Evolutionary conservation across 2,888 invertebrate genomes (phyloP), one percentile per base, ranked within the genome.

Genomic region (Hypsopygia costalis): DNA sequence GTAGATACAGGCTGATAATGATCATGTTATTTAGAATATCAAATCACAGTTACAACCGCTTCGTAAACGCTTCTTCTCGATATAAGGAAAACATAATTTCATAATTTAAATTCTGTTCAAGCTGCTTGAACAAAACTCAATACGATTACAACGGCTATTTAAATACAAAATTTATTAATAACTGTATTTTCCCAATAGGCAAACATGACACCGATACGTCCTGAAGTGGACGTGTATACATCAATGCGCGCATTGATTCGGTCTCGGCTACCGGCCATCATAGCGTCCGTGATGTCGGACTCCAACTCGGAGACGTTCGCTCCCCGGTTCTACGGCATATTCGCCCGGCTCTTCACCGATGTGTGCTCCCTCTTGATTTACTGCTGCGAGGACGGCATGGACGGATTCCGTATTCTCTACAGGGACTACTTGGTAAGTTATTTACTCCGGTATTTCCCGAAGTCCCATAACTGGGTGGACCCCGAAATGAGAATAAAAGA

Each of bases 281-380:
- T 78, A 16, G 61, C 70, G 0, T 56, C 59, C 3, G 55, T 75
- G 3, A 61, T 74, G 56, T 59, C 69, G 0, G 65, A 71, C 0
- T 51, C 57, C 0, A 27, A 37, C 9, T 53, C 51, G 0, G 73
- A 69, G 0, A 25, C 46, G 40, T 64, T 64, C 42, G 55, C 62
- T 0, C 48, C 65, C 0, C 61, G 75, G 0, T 80, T 78, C 64
- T 81, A 76, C 47, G 43, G 57, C 1, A 52, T 72, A 7, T 66
- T 76, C 47, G 40, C 63, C 1, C 53, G 71, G 0, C 52, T 81
- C 9, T 80, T 65, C 55, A 59, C 51, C 1, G 81, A 83, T 34
- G 37, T 79, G 21, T 79, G 80, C 49, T 52, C 71, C 0, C 54
- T 81, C 1, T 44, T 81, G 6, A 48, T 58, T 1, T 51, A 62